phyloP scores from a whole-genome alignment of 2,113 vertebrate genomes.

The Forbesichthys papilliferus region DNA sequence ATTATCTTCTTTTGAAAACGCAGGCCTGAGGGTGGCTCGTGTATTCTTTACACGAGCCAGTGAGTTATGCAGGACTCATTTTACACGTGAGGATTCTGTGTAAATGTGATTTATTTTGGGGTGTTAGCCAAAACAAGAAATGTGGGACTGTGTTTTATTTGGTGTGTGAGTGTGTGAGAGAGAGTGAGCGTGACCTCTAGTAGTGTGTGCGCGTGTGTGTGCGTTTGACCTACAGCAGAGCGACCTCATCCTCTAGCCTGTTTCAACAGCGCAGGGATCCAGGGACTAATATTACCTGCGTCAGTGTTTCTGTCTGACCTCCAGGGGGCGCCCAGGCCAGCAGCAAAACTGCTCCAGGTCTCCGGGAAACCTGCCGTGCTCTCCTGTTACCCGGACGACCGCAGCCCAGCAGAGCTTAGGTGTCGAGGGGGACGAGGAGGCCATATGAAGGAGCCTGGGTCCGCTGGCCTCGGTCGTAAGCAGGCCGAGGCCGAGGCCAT shows the following conservation, averaged over 20 bases:
- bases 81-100: conserved; percentile 22
- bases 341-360: conserved; percentile 72
- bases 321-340: conserved; percentile 74
- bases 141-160: background rate
- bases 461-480: conserved; percentile 68
- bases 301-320: conserved; percentile 77
- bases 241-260: conserved; percentile 73
- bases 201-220: too few species aligned
- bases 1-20: conserved; percentile 64
- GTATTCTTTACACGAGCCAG: conserved; percentile 27
- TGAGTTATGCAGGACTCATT: conserved; percentile 15
- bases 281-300: conserved; percentile 78
- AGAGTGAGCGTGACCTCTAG: conserved; percentile 1
- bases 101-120: background rate
- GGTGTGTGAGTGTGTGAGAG: background rate
- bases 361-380: conserved; percentile 57
- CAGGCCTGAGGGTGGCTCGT: conserved; percentile 43
- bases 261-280: conserved; percentile 63
- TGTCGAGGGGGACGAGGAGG: conserved; percentile 18
- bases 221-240: conserved; percentile 20
- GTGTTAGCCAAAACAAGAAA: background rate
- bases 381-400: conserved; percentile 39
- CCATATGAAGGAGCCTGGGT: conserved; percentile 44
- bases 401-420: conserved; percentile 59
- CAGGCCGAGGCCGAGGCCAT: conserved; percentile 72